Evolutionary conservation across 2,888 invertebrate species (phyloP).

Genomic region (Brachyptera risi): DNA sequence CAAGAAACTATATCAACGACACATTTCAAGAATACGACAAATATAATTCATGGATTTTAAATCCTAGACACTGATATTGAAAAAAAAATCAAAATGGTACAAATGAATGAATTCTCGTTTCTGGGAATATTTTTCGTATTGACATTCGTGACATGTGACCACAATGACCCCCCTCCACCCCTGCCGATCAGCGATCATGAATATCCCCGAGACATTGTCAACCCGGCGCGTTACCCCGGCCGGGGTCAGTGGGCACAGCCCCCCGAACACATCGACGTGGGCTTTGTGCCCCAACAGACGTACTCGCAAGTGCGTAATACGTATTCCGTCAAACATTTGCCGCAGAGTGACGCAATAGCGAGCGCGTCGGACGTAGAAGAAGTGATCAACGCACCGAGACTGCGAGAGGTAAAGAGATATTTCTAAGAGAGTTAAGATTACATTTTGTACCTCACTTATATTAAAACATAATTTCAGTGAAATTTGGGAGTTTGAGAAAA

Average conservation of each 20-base stretch:
- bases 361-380: slow-evolving; percentile 59
- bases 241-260: not conserved
- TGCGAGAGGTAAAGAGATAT: slow-evolving; percentile 60
- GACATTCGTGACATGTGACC: not conserved
- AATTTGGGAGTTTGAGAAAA: too few species aligned
- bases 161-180: not conserved
- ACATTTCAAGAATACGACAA: not conserved
- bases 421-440: too few species aligned
- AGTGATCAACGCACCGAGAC: slow-evolving; percentile 56
- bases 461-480: too few species aligned
- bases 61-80: too few species aligned
- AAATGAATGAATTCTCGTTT: too few species aligned
- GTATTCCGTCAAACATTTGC: slow-evolving; percentile 59
- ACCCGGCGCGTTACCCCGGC: slow-evolving; percentile 1
- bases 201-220: not conserved
- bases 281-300: slow-evolving; percentile 39
- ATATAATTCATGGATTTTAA: too few species aligned
- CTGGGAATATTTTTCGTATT: too few species aligned
- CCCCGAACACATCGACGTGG: slow-evolving; percentile 33
- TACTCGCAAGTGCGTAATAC: slow-evolving; percentile 59
- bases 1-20: not conserved
- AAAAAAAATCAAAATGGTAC: too few species aligned
- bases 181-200: slow-evolving; percentile 13
- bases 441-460: too few species aligned
- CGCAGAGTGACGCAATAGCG: slow-evolving; percentile 52